These are phyloP conservation scores for Limanda limanda DNA, from an alignment of 2,113 vertebrate species.

Conservation along the genomic window DNA sequence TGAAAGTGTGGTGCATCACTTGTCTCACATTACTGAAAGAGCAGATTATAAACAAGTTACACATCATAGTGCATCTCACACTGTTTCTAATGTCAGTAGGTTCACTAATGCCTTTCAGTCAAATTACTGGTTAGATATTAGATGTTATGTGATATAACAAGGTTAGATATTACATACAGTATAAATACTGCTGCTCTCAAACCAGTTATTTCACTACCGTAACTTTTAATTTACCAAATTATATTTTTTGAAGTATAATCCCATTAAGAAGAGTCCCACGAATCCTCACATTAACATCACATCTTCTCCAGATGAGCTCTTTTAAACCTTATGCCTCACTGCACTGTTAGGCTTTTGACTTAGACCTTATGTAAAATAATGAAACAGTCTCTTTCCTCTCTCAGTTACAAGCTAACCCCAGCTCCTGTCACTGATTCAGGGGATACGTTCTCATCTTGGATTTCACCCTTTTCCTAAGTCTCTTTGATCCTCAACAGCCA, in stretches of 20 bases:
- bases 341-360: background rate
- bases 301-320: background rate
- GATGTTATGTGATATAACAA: no score
- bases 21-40: background rate
- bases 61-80: background rate
- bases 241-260: background rate
- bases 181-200: background rate
- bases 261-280: background rate
- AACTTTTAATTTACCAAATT: background rate
- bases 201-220: background rate
- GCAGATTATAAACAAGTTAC: background rate
- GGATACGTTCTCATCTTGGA: background rate
- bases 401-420: background rate
- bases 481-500: conserved; percentile 5
- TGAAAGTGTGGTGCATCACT: background rate
- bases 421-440: background rate
- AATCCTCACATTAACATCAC: background rate
- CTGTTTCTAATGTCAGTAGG: background rate
- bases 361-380: background rate
- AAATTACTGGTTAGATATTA: background rate
- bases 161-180: background rate
- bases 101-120: background rate
- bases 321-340: background rate
- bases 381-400: conserved; percentile 4
- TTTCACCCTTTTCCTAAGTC: background rate